Base-by-base conservation (phyloP, 1,140 invertebrate genomes). In the Eupeodes corollae region DNA sequence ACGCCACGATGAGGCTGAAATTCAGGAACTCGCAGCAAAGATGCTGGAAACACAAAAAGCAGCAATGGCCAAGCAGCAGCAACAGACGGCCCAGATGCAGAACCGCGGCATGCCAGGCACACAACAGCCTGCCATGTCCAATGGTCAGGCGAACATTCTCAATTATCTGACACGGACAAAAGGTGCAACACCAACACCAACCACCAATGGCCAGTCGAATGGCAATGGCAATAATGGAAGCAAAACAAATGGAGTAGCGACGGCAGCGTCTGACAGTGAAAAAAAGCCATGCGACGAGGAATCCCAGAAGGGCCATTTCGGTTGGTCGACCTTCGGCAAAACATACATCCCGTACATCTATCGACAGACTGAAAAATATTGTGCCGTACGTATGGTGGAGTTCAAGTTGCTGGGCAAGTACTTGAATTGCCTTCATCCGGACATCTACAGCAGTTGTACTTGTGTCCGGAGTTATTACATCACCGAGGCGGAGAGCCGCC, bases 401-500 rank as follows among this genome's bases (percentile, higher is more conserved):
- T 79, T 80, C 55, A 87, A 90, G 71, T 71, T 89, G 33, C 70
- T 91, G n/a, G 86, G 85, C 68, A 89, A 84, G 75, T 88, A 85
- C 74, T 74, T 89, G 53, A 83, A 79, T 59, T 84, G 82, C 57
- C 70, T 91, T 32, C 83, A 88, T 67, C 79, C 83, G 42, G 87
- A 90, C 57, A 84, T 91, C 52, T 88, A 88, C 67, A 80, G 75
- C 52, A 78, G 73, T 46, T 92, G 88, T 67, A 91, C 88, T 2
- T 88, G 86, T 65, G 89, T 97, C 44, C 79, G 87, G 48, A 92
- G 89, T 72, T 92, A 92, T 67, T 95, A 88, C 65, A 91, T 95
- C 47, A 95, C 90, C 6, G 86, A 90, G 52, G 79, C 82, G 3
- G 92, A 97, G 72, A 84, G 88, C 40, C 82, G 86, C 50, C 73